phyloP scores from a whole-genome alignment of 2,797 vertebrate species.

The Sebastes vulpes region DNA sequence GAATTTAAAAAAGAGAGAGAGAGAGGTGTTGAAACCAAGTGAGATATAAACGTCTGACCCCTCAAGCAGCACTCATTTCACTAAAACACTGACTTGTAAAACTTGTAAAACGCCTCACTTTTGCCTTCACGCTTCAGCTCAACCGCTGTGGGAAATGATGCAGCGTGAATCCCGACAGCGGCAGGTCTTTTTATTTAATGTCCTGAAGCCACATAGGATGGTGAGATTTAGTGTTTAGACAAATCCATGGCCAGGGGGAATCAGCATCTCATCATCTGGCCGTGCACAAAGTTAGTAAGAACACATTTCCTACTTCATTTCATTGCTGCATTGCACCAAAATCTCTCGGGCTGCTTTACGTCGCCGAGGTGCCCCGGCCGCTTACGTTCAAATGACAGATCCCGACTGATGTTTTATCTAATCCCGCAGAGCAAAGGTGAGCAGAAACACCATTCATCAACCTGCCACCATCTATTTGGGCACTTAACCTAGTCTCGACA shows the following conservation, averaged over 20 bases:
- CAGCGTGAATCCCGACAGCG: not conserved
- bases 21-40: not conserved
- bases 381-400: conserved; percentile 55
- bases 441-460: conserved; percentile 77
- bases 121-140: not conserved
- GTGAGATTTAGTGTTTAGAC: not conserved
- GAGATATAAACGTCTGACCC: not conserved
- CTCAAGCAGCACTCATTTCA: not conserved
- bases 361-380: not conserved
- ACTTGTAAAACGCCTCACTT: not conserved
- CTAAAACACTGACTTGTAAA: not conserved
- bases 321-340: conserved; percentile 82
- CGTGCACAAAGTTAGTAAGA: conserved; percentile 61
- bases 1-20: not conserved
- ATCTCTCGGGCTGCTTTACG: conserved; percentile 38
- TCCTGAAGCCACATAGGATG: not conserved
- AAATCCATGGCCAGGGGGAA: conserved; percentile 10
- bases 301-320: conserved; percentile 53
- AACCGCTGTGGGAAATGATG: not conserved
- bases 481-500: conserved; percentile 30
- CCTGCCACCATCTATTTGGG: conserved; percentile 57
- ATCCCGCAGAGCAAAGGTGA: conserved; percentile 71
- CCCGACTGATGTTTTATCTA: conserved; percentile 73
- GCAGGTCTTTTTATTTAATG: not conserved
- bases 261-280: conserved; percentile 34